These are phyloP conservation scores for Cisticola juncidis DNA, from an alignment of 2,113 vertebrate genomes.

Conservation along the genomic window DNA sequence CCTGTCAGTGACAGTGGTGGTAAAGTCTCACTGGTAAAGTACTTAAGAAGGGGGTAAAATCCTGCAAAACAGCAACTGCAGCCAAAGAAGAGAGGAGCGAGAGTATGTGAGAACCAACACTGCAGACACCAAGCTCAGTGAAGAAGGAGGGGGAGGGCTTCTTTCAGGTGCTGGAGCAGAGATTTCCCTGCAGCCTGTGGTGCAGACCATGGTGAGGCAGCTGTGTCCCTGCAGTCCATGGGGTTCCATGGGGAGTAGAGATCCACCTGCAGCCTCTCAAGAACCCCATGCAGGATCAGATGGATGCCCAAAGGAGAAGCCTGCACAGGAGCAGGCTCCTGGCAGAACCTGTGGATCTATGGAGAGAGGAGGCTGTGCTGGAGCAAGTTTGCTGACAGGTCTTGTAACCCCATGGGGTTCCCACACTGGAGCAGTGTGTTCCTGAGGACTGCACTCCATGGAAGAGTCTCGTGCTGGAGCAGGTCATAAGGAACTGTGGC, in stretches of 20 bases:
- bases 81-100: not conserved
- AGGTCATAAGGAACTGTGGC: not conserved
- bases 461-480: not conserved
- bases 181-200: not conserved
- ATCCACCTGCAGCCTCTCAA: not conserved
- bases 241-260: fast-evolving
- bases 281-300: not conserved
- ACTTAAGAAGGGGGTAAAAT: not conserved
- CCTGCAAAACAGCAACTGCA: not conserved
- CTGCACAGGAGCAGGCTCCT: fast-evolving
- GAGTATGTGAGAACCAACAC: not conserved
- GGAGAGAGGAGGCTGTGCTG: not conserved
- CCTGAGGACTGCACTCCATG: not conserved
- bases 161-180: not conserved
- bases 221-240: not conserved
- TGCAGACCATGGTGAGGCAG: not conserved
- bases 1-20: fast-evolving
- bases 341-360: not conserved
- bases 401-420: fast-evolving
- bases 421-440: not conserved
- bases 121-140: not conserved
- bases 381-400: not conserved
- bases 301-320: not conserved
- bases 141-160: not conserved
- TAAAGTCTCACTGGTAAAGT: not conserved